These are phyloP conservation scores for Priocnemis perturbator DNA, from an alignment of 2,888 invertebrate species.

Conservation along the genomic window DNA sequence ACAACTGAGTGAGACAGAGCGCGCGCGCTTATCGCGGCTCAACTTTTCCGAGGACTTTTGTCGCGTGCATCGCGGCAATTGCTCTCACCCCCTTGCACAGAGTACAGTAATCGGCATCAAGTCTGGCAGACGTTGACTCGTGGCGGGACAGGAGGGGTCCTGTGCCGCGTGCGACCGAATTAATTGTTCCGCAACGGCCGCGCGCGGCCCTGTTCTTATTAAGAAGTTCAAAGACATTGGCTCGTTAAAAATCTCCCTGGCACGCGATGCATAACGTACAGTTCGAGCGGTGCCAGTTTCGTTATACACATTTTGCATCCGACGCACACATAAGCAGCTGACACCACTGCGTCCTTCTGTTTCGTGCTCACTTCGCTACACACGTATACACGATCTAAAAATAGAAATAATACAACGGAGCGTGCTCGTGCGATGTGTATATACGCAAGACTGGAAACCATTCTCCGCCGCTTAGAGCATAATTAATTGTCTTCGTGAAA, in stretches of 20 bases:
- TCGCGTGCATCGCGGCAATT: conserved; percentile 41
- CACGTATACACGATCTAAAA: too few species aligned
- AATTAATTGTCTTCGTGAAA: too few species aligned
- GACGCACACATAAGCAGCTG: not conserved
- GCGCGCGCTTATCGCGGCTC: conserved; percentile 18
- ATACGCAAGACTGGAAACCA: too few species aligned
- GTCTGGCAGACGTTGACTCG: not conserved
- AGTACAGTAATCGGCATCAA: conserved; percentile 17
- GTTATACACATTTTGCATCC: too few species aligned
- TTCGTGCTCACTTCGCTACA: not conserved
- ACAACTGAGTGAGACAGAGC: not conserved
- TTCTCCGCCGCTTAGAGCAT: too few species aligned
- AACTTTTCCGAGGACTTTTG: conserved; percentile 26
- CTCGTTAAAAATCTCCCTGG: not conserved
- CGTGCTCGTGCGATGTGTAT: too few species aligned
- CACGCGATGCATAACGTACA: too few species aligned
- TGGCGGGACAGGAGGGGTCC: not conserved
- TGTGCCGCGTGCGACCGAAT: not conserved
- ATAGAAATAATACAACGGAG: too few species aligned
- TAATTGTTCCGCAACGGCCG: not conserved
- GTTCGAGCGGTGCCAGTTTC: too few species aligned
- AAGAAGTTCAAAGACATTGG: conserved; percentile 8
- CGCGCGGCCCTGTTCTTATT: conserved; percentile 1
- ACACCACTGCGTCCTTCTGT: not conserved
- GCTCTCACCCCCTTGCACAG: conserved; percentile 16